Conservation (phyloP, 2,113 vertebrate species). For the Zapornia atra region DNA sequence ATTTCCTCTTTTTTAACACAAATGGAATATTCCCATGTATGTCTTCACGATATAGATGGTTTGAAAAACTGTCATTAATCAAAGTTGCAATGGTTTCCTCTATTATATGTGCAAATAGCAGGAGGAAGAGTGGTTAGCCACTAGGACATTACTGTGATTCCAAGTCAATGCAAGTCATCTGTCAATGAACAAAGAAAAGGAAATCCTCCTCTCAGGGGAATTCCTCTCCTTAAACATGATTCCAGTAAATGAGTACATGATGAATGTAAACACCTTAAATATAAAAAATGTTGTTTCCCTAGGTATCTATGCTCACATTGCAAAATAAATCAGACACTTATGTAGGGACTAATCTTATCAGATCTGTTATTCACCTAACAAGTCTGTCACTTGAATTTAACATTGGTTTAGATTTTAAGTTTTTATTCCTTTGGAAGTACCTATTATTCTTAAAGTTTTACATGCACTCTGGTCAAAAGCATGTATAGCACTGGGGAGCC, state of each 20-base stretch:
- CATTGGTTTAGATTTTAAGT: rapidly evolving
- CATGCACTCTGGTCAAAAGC: not conserved
- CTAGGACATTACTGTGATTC: not conserved
- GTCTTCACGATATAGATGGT: not conserved
- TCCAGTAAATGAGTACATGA: not conserved
- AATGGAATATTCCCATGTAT: not conserved
- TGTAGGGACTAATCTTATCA: not conserved
- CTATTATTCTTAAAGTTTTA: not conserved
- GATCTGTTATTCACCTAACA: not conserved
- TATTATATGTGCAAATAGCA: not conserved
- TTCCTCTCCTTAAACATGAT: not conserved
- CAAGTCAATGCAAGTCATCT: not conserved
- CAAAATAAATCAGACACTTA: not conserved
- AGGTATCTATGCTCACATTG: not conserved
- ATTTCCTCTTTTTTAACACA: not conserved
- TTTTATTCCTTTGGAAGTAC: not conserved
- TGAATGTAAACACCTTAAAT: not conserved
- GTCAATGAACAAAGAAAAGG: not conserved
- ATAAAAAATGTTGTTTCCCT: not conserved
- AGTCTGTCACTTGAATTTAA: not conserved
- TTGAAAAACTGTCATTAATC: not conserved
- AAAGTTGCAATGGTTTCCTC: not conserved
- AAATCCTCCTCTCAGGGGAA: not conserved
- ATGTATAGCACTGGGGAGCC: not conserved
- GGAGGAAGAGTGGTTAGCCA: not conserved